Evolutionary conservation across 2,888 invertebrate genomes (phyloP), one percentile per base, ranked within the genome.

Genomic region (Stenotaenia linearis): DNA sequence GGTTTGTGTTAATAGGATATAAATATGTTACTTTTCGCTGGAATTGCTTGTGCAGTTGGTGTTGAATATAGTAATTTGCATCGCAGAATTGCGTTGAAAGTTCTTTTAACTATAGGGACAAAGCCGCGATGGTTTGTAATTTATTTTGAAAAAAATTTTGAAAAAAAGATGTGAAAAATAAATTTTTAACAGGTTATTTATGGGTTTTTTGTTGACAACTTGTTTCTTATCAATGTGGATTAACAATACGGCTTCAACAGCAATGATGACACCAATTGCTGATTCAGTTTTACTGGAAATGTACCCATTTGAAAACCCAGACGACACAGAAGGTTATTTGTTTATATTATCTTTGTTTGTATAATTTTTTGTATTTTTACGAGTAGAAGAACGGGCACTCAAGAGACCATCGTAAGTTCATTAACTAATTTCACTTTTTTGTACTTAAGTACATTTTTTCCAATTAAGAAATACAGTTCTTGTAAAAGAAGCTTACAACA

Each of bases 1-100:
- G n/a, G n/a, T 5, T 23, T 61, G 23, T 25, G n/a, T n/a, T 23
- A 3, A 61, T 25, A 81, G 81, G 81, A 79, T 6, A 80, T 80
- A 18, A 50, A 79, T 18, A 79, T 80, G 77, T 56, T 81, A 23
- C 79, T 81, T 25, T 37, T 81, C 37, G 81, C 79, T 69, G 78
- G 75, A 40, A 30, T 81, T n/a, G 77, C 78, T 1, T 79, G 80
- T 0, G 81, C 81, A 1, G 75, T 79, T 7, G 81, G 79, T 1
- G 80, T 81, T 0, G 79, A 81, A 18, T 79, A 80, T 12, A 80
- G 80, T 12, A 79, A 74, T 6, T 45, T 81, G 28, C 81, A 81
- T 25, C 74, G 80, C n/a, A 15, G 81, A 45, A 79, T 81, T 18
- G 81, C 81, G 1, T 50, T 81, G 18, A 80, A 80, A 21, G 79